Conservation (phyloP, 2,888 invertebrate genomes). For the Teleogryllus oceanicus region DNA sequence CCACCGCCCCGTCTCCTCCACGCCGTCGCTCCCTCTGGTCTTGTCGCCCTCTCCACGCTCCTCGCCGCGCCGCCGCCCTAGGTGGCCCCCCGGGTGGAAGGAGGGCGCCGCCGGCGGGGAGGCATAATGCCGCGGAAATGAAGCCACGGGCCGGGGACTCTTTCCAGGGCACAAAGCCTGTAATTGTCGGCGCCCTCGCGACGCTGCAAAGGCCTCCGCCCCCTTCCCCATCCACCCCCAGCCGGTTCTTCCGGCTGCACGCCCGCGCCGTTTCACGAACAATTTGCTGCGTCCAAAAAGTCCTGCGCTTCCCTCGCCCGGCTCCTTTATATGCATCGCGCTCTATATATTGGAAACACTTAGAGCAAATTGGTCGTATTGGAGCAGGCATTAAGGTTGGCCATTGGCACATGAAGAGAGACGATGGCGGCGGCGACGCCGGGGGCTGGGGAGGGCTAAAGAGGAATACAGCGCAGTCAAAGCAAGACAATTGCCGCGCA, state of each 20-base stretch:
- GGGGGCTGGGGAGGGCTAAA: neutral
- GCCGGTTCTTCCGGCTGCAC: constrained; percentile 35
- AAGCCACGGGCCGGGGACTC: constrained; percentile 34
- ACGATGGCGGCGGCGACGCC: constrained; percentile 19
- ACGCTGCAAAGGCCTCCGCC: constrained; percentile 29
- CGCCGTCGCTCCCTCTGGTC: too few relatives aligned
- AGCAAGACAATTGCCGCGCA: constrained; percentile 31
- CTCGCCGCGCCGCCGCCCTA: too few relatives aligned
- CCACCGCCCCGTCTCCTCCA: too few relatives aligned
- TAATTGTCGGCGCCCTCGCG: constrained; percentile 33
- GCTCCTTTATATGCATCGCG: constrained; percentile 33
- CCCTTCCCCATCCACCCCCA: neutral
- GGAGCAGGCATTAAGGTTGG: constrained; percentile 36
- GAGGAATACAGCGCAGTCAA: neutral
- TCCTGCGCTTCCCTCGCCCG: constrained; percentile 12
- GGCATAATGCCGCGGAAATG: constrained; percentile 36
- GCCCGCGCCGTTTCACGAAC: constrained; percentile 33
- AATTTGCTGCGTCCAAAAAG: constrained; percentile 35
- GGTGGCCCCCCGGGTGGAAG: too few relatives aligned
- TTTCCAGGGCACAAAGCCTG: constrained; percentile 35
- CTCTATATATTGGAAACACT: constrained; percentile 37
- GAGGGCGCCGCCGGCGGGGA: neutral
- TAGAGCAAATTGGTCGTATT: constrained; percentile 37
- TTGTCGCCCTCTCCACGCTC: too few relatives aligned
- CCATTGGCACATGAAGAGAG: constrained; percentile 36